Percentiles rank a stretch among this genome's conserved stretches.
Conservation (phyloP, 1,140 invertebrate species). For the Anthonomus grandis region DNA sequence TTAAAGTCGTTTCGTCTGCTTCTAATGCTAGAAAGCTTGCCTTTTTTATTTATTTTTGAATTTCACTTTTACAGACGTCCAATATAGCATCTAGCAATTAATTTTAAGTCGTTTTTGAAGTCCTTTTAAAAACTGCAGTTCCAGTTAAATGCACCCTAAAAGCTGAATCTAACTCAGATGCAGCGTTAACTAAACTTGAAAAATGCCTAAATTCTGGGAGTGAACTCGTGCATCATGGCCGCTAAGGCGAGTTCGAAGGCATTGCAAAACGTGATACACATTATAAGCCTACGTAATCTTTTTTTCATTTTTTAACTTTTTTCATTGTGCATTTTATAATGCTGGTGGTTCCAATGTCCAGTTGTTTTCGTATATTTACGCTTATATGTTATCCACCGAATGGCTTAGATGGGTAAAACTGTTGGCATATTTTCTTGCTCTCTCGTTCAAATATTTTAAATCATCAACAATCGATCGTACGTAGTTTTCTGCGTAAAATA, state of each 20-base stretch:
- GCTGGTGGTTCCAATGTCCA: conserved; percentile 5
- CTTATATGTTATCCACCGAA: background rate
- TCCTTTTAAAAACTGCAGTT: conserved; percentile 41
- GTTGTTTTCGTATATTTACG: conserved; percentile 11
- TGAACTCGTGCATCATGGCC: conserved; percentile 34
- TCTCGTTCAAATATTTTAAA: conserved; percentile 15
- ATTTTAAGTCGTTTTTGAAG: conserved; percentile 40
- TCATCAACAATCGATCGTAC: conserved; percentile 20
- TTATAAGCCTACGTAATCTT: conserved; percentile 40
- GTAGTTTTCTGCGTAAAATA: conserved; percentile 13
- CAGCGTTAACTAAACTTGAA: conserved; percentile 31
- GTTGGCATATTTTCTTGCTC: conserved; percentile 22
- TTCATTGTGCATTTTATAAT: conserved; percentile 33
- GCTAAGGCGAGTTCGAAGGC: conserved; percentile 34
- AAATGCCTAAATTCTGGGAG: conserved; percentile 25
- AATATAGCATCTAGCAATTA: conserved; percentile 49
- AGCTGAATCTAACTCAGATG: conserved; percentile 30
- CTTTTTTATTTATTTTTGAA: conserved; percentile 25
- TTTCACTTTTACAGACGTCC: conserved; percentile 34
- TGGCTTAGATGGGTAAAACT: conserved; percentile 6
- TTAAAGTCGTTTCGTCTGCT: conserved; percentile 40
- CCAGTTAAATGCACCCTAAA: conserved; percentile 32
- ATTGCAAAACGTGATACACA: conserved; percentile 43
- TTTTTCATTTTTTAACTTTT: conserved; percentile 40
- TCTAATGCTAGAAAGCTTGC: conserved; percentile 39